Percentiles rank a stretch among this genome's conserved stretches.
phyloP scores from a whole-genome alignment of 2,113 vertebrate species.

The Python bivittatus region DNA sequence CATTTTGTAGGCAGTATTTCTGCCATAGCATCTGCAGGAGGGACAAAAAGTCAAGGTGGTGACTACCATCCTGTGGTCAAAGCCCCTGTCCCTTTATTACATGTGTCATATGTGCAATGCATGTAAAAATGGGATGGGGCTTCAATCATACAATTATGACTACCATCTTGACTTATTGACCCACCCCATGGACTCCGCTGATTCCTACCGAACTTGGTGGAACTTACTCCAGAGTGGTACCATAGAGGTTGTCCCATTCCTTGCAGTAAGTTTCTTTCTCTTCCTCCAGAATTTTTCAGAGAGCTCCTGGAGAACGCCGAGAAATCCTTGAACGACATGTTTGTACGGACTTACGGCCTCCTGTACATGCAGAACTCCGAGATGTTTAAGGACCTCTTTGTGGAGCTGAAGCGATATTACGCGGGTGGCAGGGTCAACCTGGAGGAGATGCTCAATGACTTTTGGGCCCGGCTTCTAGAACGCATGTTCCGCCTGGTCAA shows the following conservation, averaged over 20 bases:
- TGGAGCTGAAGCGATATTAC: conserved; percentile 87
- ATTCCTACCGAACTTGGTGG: neutral
- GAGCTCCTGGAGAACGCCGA: conserved; percentile 92
- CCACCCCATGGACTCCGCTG: neutral
- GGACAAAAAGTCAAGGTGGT: neutral
- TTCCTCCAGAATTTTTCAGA: conserved; percentile 90
- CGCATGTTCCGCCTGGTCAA: conserved; percentile 96
- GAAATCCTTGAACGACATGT: conserved; percentile 91
- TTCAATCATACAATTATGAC: neutral
- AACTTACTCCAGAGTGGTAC: neutral
- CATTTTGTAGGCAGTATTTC: neutral
- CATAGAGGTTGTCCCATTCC: neutral
- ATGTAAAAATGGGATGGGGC: neutral
- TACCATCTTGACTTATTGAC: neutral
- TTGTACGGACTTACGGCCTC: conserved; percentile 90
- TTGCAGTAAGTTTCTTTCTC: neutral
- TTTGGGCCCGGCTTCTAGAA: conserved; percentile 94
- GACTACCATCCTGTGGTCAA: neutral
- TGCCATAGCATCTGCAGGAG: neutral
- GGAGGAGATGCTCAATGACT: conserved; percentile 93
- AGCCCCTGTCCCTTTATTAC: neutral
- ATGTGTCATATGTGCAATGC: neutral
- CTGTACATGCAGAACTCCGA: conserved; percentile 94
- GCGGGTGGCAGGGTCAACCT: conserved; percentile 84
- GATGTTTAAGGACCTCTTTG: conserved; percentile 94